These are phyloP conservation scores for Cinara cedri DNA, from an alignment of 2,888 invertebrate genomes.

Conservation along the genomic window DNA sequence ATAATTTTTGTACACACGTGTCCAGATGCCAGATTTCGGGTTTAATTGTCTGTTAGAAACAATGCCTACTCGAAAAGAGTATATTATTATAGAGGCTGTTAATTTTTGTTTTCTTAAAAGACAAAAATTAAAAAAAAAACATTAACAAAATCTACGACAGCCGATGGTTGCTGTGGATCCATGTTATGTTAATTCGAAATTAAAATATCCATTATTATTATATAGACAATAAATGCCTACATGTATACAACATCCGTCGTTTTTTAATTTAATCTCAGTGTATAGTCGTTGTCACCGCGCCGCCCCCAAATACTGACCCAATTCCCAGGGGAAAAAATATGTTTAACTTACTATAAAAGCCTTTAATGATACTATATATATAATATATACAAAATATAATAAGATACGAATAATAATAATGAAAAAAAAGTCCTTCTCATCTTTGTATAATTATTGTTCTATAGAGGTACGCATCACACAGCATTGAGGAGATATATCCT, in stretches of 20 bases:
- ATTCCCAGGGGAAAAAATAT: slow-evolving; percentile 51
- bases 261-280: slow-evolving; percentile 8
- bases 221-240: not conserved
- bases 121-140: too few relatives aligned
- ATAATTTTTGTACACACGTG: too few relatives aligned
- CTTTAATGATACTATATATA: slow-evolving; percentile 23
- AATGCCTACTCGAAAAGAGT: too few relatives aligned
- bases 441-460: slow-evolving; percentile 35
- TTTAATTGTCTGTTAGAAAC: too few relatives aligned
- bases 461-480: not conserved
- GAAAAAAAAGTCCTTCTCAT: slow-evolving; percentile 15
- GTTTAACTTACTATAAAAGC: slow-evolving; percentile 19
- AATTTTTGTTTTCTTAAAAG: too few relatives aligned
- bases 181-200: not conserved
- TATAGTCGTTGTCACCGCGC: slow-evolving; percentile 6
- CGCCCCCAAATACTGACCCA: slow-evolving; percentile 54
- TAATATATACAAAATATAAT: not conserved
- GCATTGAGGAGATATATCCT: not conserved
- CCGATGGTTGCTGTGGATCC: too few relatives aligned
- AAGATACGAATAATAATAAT: too few relatives aligned
- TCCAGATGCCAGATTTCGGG: too few relatives aligned
- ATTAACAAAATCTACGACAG: too few relatives aligned
- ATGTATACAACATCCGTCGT: not conserved
- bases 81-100: too few relatives aligned
- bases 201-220: not conserved